Base-by-base conservation (phyloP, 2,888 invertebrate genomes). In the Ichneumoninae sp. region DNA sequence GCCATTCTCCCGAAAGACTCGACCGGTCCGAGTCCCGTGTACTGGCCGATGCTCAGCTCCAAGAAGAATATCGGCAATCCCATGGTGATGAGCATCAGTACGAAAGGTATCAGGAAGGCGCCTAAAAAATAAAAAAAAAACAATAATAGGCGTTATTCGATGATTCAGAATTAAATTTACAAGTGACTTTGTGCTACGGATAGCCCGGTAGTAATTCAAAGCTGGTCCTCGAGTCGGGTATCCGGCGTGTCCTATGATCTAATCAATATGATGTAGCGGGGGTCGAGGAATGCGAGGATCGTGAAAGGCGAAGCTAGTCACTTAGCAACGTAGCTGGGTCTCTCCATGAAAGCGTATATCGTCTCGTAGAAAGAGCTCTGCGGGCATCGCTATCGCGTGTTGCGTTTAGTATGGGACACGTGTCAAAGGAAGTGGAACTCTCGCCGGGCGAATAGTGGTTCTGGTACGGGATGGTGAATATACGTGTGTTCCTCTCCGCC, bases 41-140 rank as follows among this genome's bases (percentile, higher is more conserved):
- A 98, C 91, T 98, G 98, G 1, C 98, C 98, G 26, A 98, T 94
- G 63, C 96, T 96, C 50, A 97, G 94, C 92, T 98, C 98, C 92
- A 98, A 94, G 90, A 96, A 96, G 92, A 98, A 97, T 88, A 98
- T 95, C 1, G 97, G 97, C 83, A 97, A 95, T 1, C 97, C 97
- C 91, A 97, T 96, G 44, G 96, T 94, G n/a, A 97, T 90, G 88
- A 97, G 94, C 96, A 97, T 97, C 69, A 97, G 91, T 81, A 96
- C 94, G 92, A 97, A 97, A 0, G 97, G 96, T 71, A 97, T 95
- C 8, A 97, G 94, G 91, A 97, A 97, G 0, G 97, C 97, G 90
- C 97, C 97, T 97, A 95, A 95, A 88, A 19, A 60, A 75, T 19
- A n/a, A 26, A 26, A 26, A 26, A 26, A 54, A 78, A 57, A 44